These are phyloP conservation scores for Planiliza haematocheilus DNA, from an alignment of 2,113 vertebrate species.

Conservation along the genomic window DNA sequence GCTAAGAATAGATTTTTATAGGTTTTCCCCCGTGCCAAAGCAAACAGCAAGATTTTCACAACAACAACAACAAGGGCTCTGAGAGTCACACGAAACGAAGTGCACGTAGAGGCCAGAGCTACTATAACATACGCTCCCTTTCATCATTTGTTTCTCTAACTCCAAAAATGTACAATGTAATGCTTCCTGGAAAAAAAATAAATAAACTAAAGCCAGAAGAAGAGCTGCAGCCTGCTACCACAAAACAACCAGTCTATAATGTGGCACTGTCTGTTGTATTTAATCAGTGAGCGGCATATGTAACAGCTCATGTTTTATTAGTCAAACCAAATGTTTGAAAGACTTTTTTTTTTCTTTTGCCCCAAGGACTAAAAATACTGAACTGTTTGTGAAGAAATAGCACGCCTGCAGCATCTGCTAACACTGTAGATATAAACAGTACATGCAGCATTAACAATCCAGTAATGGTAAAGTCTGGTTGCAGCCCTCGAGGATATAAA, in stretches of 20 bases:
- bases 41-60: slow-evolving; percentile 71
- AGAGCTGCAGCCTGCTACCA: slow-evolving; percentile 14
- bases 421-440: background rate
- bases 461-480: slow-evolving; percentile 47
- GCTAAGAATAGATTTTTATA: slow-evolving; percentile 75
- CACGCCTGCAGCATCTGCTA: slow-evolving; percentile 16
- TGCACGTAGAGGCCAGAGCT: slow-evolving; percentile 22
- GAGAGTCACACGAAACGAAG: slow-evolving; percentile 39
- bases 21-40: slow-evolving; percentile 61
- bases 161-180: slow-evolving; percentile 15
- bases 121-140: too few relatives aligned
- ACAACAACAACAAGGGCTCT: slow-evolving; percentile 66
- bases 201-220: background rate
- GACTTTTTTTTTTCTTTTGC: slow-evolving; percentile 28
- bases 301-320: slow-evolving; percentile 48
- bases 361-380: slow-evolving; percentile 54
- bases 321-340: slow-evolving; percentile 58
- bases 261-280: slow-evolving; percentile 48
- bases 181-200: background rate
- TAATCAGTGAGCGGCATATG: slow-evolving; percentile 49
- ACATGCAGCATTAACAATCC: slow-evolving; percentile 43
- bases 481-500: slow-evolving; percentile 33
- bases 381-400: slow-evolving; percentile 20
- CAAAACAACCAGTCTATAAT: slow-evolving; percentile 40
- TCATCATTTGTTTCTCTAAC: background rate